These are phyloP conservation scores for Mustelus asterias DNA, from an alignment of 2,113 vertebrate genomes.

Conservation along the genomic window DNA sequence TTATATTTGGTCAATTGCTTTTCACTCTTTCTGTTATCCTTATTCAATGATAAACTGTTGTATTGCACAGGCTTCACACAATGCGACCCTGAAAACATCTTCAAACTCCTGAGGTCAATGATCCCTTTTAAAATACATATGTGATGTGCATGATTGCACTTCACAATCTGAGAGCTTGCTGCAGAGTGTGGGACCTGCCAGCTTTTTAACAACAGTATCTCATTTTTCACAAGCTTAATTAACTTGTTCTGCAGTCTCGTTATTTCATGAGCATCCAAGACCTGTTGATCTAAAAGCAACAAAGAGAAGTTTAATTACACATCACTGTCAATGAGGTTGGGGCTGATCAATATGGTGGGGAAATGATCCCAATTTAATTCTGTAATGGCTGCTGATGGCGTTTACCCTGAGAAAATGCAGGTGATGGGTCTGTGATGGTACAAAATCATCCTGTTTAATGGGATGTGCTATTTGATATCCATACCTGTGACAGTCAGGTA, in stretches of 20 bases:
- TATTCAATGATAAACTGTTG: not conserved
- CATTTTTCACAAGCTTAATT: not conserved
- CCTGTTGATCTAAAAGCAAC: not conserved
- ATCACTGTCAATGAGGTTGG: not conserved
- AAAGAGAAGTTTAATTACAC: not conserved
- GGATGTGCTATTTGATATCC: not conserved
- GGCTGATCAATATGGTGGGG: not conserved
- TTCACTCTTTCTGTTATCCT: not conserved
- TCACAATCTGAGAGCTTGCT: not conserved
- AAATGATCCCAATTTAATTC: not conserved
- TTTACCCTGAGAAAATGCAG: not conserved
- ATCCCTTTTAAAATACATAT: not conserved
- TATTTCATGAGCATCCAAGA: not conserved
- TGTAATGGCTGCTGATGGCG: not conserved
- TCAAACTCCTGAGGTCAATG: not conserved
- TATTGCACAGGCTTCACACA: too few species aligned
- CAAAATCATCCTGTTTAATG: not conserved
- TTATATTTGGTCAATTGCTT: not conserved
- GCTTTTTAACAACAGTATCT: not conserved
- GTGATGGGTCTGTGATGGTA: not conserved
- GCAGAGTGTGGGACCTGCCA: not conserved
- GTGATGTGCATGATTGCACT: not conserved
- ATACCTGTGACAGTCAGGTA: not conserved
- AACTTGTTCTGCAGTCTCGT: not conserved
- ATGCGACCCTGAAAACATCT: not conserved